Evolutionary conservation across 1,140 invertebrate genomes (phyloP).

Genomic region (Metaphire vulgaris): DNA sequence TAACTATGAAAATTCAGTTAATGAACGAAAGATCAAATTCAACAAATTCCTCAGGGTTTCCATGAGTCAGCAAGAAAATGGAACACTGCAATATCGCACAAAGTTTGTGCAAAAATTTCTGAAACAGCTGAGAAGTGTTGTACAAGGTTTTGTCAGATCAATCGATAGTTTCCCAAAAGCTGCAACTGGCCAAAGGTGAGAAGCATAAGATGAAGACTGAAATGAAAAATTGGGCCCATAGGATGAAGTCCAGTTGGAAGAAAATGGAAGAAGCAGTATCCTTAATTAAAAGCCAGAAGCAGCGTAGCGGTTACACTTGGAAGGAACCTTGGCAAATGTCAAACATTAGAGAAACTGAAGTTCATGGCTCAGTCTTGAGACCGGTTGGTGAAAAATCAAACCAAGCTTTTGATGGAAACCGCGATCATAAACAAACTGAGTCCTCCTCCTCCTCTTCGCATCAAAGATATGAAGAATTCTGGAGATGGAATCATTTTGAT

Average conservation of each 20-base stretch:
- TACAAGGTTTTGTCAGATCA: background rate
- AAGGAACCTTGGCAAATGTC: too few relatives aligned
- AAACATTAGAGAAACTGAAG: too few relatives aligned
- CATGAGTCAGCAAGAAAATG: too few relatives aligned
- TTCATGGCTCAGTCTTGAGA: too few relatives aligned
- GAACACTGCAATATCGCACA: too few relatives aligned
- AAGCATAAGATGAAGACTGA: background rate
- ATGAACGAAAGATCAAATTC: too few relatives aligned
- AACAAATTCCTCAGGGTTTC: too few relatives aligned
- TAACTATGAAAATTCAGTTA: too few relatives aligned
- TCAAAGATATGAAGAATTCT: constrained; percentile 24
- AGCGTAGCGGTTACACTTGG: too few relatives aligned
- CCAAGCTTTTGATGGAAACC: background rate
- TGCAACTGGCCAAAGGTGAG: background rate
- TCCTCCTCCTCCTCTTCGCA: background rate
- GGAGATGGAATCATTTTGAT: constrained; percentile 11
- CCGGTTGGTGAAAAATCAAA: background rate
- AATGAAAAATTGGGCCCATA: background rate
- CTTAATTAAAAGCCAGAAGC: background rate
- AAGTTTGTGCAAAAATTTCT: too few relatives aligned
- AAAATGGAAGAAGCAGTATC: background rate
- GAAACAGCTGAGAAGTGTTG: background rate
- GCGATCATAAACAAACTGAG: background rate
- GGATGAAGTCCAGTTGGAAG: background rate
- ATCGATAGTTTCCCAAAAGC: background rate